Conservation (phyloP, 2,113 vertebrate species). For the Uria lomvia region DNA sequence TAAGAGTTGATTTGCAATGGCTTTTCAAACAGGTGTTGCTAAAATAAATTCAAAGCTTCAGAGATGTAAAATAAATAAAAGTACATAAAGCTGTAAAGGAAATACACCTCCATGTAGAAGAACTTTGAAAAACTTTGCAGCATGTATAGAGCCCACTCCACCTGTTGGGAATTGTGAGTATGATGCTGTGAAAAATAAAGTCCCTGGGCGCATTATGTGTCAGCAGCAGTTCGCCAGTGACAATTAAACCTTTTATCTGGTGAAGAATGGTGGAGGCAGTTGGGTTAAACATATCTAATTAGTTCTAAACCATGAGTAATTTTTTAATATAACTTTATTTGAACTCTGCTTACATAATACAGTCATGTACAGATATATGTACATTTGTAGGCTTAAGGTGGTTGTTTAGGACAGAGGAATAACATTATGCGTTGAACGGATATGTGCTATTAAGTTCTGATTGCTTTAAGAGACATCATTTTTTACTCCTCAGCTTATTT, state of each 20-base stretch:
- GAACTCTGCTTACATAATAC: neutral
- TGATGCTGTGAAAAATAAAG: neutral
- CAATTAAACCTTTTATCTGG: neutral
- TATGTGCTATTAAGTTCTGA: neutral
- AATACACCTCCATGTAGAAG: neutral
- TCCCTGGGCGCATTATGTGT: neutral
- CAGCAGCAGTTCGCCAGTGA: neutral
- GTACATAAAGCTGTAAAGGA: neutral
- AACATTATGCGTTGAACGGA: neutral
- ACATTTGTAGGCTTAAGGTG: neutral
- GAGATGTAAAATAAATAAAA: neutral
- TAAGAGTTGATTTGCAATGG: neutral
- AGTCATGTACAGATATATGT: neutral
- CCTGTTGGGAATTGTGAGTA: neutral
- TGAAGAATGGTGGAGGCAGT: neutral
- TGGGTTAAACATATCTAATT: neutral
- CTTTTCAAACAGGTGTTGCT: neutral
- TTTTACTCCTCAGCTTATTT: neutral
- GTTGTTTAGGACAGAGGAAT: neutral
- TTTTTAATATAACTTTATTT: neutral
- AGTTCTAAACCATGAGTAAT: neutral
- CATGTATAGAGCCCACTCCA: fast-evolving
- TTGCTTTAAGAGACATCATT: neutral
- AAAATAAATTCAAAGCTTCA: neutral
- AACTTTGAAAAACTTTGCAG: neutral